Base-by-base conservation (phyloP, 37 sponge, comb jelly and placozoan genomes). In the Trichoplax adhaerens region DNA sequence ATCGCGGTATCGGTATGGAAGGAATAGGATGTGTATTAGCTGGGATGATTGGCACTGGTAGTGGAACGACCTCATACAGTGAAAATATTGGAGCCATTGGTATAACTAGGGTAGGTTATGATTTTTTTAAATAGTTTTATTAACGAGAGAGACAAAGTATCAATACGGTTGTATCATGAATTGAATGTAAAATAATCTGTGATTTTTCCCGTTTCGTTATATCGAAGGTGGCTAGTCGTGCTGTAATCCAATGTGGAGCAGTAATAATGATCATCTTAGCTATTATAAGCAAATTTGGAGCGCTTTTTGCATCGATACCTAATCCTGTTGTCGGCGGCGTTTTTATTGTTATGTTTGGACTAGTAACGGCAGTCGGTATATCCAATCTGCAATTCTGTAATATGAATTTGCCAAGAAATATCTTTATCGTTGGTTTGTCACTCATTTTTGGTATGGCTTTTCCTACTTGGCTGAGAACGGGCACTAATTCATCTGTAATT, bases 331-430 rank as follows among this genome's bases (percentile, higher is more conserved):
- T 74, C 50, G 75, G 75, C 50, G 75, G 75, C 7, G 65, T 74
- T 65, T 74, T 65, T n/a, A 29, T 74, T 4, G 75, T 74, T 7
- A 74, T 74, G 75, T 74, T 74, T 63, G 75, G 75, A 48, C 52
- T 74, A 1, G 65, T 74, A 54, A 66, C 64, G 29, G 75, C 75
- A 6, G 75, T 74, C 65, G 75, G 75, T 3, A 74, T 74, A 3
- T 3, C 75, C 52, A 74, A 74, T 29, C 75, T 74, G 5, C 75
- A 74, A 66, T 74, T 74, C 52, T 65, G 63, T 8, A 66, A 74
- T 56, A 54, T 74, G 65, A 74, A 54, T 3, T 74, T 66, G 3
- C 65, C 75, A 2, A 62, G 75, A 48, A 74, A 74, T 57, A 57
- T 74, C 51, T 74, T 74, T 48, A 74, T 74, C 56, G 65, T 74